phyloP scores from a whole-genome alignment of 2,113 vertebrate species.

The Arothron firmamentum region DNA sequence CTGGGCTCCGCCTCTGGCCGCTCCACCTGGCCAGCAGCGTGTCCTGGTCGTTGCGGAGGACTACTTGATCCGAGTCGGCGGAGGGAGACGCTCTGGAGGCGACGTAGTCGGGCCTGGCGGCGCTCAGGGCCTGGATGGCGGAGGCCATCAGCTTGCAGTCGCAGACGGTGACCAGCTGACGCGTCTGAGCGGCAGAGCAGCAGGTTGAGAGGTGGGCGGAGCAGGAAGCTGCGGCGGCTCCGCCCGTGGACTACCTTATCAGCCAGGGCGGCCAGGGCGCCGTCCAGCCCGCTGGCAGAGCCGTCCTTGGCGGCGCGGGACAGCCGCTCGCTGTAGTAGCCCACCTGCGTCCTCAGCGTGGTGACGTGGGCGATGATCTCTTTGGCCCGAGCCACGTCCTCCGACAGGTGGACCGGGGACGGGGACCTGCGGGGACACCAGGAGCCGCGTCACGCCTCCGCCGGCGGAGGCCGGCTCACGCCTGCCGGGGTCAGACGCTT shows the following conservation, averaged over 20 bases:
- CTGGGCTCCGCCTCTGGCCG: slow-evolving; percentile 84
- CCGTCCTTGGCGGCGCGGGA: slow-evolving; percentile 93
- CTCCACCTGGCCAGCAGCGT: slow-evolving; percentile 93
- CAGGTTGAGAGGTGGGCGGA: not conserved
- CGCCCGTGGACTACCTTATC: slow-evolving; percentile 78
- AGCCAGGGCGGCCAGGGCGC: slow-evolving; percentile 89
- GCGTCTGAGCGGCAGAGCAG: slow-evolving; percentile 74
- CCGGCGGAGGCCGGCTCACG: too few relatives aligned
- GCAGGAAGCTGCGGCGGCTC: not conserved
- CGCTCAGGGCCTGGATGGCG: slow-evolving; percentile 90
- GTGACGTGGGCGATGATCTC: slow-evolving; percentile 97
- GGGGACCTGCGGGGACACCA: slow-evolving; percentile 85
- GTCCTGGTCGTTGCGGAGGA: slow-evolving; percentile 95
- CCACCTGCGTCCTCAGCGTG: slow-evolving; percentile 96
- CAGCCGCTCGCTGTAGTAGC: slow-evolving; percentile 95
- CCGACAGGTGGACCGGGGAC: slow-evolving; percentile 92
- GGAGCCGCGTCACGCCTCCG: not conserved
- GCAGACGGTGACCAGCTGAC: slow-evolving; percentile 92
- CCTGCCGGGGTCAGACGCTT: too few relatives aligned
- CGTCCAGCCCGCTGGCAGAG: slow-evolving; percentile 91
- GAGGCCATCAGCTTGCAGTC: slow-evolving; percentile 94
- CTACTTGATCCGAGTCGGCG: slow-evolving; percentile 89
- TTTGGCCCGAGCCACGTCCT: slow-evolving; percentile 91
- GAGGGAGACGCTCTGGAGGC: slow-evolving; percentile 93
- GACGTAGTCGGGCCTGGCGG: slow-evolving; percentile 92